Evolutionary conservation across 2,797 vertebrate species (phyloP).

Genomic region (Zenarchopterus dispar): DNA sequence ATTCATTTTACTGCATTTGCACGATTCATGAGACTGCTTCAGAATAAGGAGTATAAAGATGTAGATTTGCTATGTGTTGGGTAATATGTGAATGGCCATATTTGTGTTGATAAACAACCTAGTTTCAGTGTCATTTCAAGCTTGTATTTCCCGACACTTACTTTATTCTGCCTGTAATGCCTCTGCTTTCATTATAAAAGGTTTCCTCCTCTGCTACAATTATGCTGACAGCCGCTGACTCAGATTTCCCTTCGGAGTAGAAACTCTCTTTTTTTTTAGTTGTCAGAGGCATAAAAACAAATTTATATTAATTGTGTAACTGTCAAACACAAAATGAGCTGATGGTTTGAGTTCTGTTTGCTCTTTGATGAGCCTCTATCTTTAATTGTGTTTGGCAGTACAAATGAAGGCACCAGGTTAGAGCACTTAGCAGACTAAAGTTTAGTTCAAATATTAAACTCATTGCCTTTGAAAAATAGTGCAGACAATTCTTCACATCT

Average conservation of each 20-base stretch:
- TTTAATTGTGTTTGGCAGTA: slow-evolving; percentile 16
- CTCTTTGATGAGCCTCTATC: neutral
- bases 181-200: slow-evolving; percentile 53
- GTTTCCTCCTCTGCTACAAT: slow-evolving; percentile 37
- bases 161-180: slow-evolving; percentile 26
- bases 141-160: slow-evolving; percentile 11
- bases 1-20: neutral
- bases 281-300: slow-evolving; percentile 4
- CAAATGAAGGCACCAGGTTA: slow-evolving; percentile 26
- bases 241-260: slow-evolving; percentile 41
- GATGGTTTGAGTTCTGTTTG: slow-evolving; percentile 9
- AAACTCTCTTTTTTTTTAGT: slow-evolving; percentile 12
- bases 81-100: slow-evolving; percentile 11
- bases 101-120: slow-evolving; percentile 40
- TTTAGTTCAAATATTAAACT: slow-evolving; percentile 21
- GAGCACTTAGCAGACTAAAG: slow-evolving; percentile 36
- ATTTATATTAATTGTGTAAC: slow-evolving; percentile 1
- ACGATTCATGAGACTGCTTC: slow-evolving; percentile 11
- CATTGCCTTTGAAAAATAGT: slow-evolving; percentile 6
- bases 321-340: neutral
- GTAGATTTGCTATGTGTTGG: neutral
- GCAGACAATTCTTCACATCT: slow-evolving; percentile 12
- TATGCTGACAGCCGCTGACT: slow-evolving; percentile 74
- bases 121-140: slow-evolving; percentile 11
- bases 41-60: neutral